Conservation (phyloP, 2,797 vertebrate genomes). For the Buceros bicornis region DNA sequence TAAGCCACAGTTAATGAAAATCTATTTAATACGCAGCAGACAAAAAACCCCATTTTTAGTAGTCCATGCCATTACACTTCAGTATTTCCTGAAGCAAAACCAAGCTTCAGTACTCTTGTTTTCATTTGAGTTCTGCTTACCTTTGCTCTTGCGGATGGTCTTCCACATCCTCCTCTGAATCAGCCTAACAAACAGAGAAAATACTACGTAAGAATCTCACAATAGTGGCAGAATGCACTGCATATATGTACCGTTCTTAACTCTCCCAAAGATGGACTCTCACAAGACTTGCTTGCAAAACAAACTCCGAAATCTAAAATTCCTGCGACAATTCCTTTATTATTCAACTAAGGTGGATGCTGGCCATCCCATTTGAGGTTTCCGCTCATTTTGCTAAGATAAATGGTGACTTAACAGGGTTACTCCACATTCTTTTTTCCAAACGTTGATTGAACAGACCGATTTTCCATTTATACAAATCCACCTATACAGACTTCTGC, state of each 20-base stretch:
- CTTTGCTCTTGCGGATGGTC: constrained; percentile 89
- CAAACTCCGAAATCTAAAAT: not conserved
- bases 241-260: not conserved
- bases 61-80: not conserved
- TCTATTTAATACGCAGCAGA: not conserved
- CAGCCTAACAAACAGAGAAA: constrained; percentile 82
- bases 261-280: not conserved
- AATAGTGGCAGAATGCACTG: not conserved
- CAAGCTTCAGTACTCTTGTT: not conserved
- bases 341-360: not conserved
- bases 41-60: not conserved
- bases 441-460: not conserved
- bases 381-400: not conserved
- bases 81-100: not conserved
- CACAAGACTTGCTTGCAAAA: not conserved
- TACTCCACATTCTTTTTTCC: not conserved
- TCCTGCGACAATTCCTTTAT: not conserved
- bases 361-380: not conserved
- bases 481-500: not conserved
- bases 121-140: constrained; percentile 77
- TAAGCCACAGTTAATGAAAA: not conserved
- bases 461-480: not conserved
- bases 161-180: constrained; percentile 89
- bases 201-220: constrained; percentile 34
- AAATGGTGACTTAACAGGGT: not conserved